phyloP scores from a whole-genome alignment of 1,140 invertebrate species.

The Limonius californicus region DNA sequence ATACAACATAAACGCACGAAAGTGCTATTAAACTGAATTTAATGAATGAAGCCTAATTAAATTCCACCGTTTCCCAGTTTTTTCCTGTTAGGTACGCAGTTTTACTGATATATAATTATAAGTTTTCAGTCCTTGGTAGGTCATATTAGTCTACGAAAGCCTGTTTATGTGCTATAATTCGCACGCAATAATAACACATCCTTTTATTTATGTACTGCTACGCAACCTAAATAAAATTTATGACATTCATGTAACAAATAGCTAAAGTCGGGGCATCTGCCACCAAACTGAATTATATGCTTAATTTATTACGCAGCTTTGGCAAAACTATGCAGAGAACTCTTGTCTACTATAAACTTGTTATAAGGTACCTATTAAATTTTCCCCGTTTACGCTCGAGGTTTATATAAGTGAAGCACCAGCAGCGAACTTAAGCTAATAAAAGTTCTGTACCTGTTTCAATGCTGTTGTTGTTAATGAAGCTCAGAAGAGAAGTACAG shows the following conservation, averaged over 20 bases:
- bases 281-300: background rate
- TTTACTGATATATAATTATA: too few species aligned
- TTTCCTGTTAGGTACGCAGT: too few species aligned
- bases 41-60: too few species aligned
- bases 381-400: background rate
- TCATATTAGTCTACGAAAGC: too few species aligned
- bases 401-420: background rate
- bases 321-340: background rate
- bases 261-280: background rate
- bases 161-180: too few species aligned
- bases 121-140: too few species aligned
- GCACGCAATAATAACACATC: background rate
- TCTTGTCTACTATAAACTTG: background rate
- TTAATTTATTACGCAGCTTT: background rate
- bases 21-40: too few species aligned
- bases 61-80: too few species aligned
- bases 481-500: too few species aligned
- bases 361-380: background rate
- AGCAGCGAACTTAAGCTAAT: background rate
- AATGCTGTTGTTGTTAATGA: background rate
- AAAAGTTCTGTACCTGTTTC: background rate
- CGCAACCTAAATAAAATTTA: background rate
- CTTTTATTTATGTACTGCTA: conserved; percentile 5
- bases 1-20: too few species aligned
- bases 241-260: background rate